Percentiles rank a stretch among this genome's conserved stretches.
Evolutionary conservation across 2,113 vertebrate species (phyloP).

Genomic region (Ptyas mucosa): DNA sequence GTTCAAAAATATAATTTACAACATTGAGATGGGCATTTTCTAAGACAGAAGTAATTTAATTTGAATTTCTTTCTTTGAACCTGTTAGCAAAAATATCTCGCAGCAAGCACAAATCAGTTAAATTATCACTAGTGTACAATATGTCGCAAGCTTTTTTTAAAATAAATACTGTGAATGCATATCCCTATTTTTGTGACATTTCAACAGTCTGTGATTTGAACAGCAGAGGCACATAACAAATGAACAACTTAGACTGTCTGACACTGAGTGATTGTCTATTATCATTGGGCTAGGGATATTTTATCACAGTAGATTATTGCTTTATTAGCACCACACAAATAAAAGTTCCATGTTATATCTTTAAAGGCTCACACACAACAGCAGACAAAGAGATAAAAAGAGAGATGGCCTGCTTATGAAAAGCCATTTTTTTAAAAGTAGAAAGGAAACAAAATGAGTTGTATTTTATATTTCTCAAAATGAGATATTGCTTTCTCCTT

Average conservation of each 20-base stretch:
- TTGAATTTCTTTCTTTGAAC: slow-evolving; percentile 30
- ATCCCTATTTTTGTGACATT: slow-evolving; percentile 19
- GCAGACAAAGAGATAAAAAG: background rate
- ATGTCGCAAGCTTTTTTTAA: slow-evolving; percentile 3
- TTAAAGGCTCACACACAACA: slow-evolving; percentile 6
- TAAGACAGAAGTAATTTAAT: slow-evolving; percentile 23
- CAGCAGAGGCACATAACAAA: background rate
- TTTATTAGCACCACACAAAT: background rate
- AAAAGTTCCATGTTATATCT: background rate
- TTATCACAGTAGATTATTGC: slow-evolving; percentile 37
- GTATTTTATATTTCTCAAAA: background rate
- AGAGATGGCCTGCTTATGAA: accelerated
- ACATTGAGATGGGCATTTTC: slow-evolving; percentile 11
- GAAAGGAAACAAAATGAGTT: background rate
- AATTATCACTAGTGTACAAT: slow-evolving; percentile 49
- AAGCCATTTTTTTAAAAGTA: background rate
- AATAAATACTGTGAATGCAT: slow-evolving; percentile 2
- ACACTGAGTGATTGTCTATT: slow-evolving; percentile 36
- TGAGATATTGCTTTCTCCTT: background rate
- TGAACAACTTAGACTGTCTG: slow-evolving; percentile 45
- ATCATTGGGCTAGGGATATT: slow-evolving; percentile 4
- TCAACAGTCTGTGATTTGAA: slow-evolving; percentile 30
- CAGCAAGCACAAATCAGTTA: slow-evolving; percentile 49
- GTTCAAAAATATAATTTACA: slow-evolving; percentile 19
- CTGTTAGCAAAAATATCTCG: slow-evolving; percentile 47